Evolutionary conservation across 2,797 vertebrate genomes (phyloP), one percentile per base, ranked within the genome.

Genomic region (Telmatherina bonti): DNA sequence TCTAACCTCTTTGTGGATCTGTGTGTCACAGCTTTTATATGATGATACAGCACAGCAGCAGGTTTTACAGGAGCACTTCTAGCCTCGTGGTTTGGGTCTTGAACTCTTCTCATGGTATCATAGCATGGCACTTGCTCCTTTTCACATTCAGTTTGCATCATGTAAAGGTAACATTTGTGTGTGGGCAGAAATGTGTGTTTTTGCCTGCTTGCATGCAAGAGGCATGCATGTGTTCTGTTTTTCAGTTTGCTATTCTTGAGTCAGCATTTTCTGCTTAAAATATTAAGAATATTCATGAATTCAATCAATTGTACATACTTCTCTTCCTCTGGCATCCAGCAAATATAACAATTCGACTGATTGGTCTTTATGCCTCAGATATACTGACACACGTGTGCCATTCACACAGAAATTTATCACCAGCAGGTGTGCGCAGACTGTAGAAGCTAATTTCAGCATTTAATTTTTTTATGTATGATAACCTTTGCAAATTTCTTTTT

Each of bases 21-120:
- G 51, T 27, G 5, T 8, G 7, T 52, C 9, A 15, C 6, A 7
- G 45, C 70, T 56, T 51, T 11, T 45, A 26, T 47, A 63, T 59
- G 26, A 38, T 36, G 7, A 20, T 70, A 54, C 30, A 35, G 61
- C 55, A 57, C 41, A 65, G 26, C 18, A 53, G 56, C 31, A 55
- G 51, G 55, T 56, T 77, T 22, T 20, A n/a, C 53, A 56, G 27
- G 62, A 24, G 20, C 8, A 62, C 51, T 60, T 22, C 57, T 63
- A 62, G 60, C 70, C 65, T 81, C 52, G 2, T 62, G 61, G 58
- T 72, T 55, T 75, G 29, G 41, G 67, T 71, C 67, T 29, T 82
- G 56, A 84, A 65, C 62, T 63, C 55, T 10, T 72, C 27, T 53
- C 51, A 20, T 49, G 55, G 41, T 66, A 56, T 74, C 43, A 66